Percentiles rank a stretch among this genome's conserved stretches.
These are phyloP conservation scores for Leucopsar rothschildi DNA, from an alignment of 2,113 vertebrate genomes.

Conservation along the genomic window DNA sequence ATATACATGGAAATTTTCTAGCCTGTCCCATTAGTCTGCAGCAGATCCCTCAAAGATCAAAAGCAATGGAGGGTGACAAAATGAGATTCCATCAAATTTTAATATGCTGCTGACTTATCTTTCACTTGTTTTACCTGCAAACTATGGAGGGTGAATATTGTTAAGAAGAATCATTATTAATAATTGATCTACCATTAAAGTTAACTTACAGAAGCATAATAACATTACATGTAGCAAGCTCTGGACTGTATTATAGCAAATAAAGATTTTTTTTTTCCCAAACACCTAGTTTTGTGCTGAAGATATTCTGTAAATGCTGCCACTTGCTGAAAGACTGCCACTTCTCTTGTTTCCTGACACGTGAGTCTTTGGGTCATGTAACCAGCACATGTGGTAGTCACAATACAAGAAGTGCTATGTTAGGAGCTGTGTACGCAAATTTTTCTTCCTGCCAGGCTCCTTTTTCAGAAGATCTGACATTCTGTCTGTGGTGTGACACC, in stretches of 20 bases:
- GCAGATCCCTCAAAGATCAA: background rate
- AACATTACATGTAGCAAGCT: background rate
- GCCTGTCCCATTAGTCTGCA: background rate
- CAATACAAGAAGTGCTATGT: background rate
- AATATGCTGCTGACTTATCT: background rate
- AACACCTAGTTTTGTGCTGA: background rate
- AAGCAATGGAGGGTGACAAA: background rate
- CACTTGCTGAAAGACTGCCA: background rate
- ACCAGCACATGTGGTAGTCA: background rate
- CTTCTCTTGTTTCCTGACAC: background rate
- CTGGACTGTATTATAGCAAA: background rate
- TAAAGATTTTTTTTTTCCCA: background rate
- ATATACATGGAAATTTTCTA: background rate
- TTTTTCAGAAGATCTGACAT: background rate
- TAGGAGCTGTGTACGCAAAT: accelerated
- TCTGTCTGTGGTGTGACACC: background rate
- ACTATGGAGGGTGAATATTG: background rate
- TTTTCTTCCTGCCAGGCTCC: background rate
- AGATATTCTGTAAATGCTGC: background rate
- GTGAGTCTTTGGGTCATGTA: background rate
- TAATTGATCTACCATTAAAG: background rate
- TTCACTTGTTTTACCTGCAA: background rate
- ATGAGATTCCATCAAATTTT: background rate
- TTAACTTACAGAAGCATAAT: background rate
- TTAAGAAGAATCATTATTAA: background rate